Evolutionary conservation across 2,113 vertebrate genomes (phyloP).

Genomic region (Menidia beryllina): DNA sequence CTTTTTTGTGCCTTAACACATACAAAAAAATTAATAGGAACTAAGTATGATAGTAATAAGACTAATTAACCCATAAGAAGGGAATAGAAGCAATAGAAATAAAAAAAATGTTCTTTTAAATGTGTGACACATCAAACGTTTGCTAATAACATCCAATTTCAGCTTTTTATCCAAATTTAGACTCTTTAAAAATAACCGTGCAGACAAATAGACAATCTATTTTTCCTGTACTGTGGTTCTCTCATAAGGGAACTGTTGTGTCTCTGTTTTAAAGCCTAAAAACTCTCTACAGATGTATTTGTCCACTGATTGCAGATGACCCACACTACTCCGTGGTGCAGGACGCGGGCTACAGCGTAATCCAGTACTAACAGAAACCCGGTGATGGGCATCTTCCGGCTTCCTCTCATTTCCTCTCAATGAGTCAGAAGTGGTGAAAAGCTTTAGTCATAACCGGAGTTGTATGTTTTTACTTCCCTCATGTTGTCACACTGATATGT

Average conservation of each 20-base stretch:
- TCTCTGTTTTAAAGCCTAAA: neutral
- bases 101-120: too few species aligned
- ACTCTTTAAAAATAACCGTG: neutral
- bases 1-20: too few species aligned
- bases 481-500: too few species aligned
- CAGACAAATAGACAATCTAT: neutral
- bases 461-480: neutral
- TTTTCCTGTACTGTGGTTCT: too few species aligned
- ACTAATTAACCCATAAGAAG: too few species aligned
- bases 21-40: too few species aligned
- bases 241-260: neutral
- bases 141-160: too few species aligned
- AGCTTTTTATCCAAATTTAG: neutral
- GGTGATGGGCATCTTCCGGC: neutral
- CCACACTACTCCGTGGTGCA: conserved; percentile 65
- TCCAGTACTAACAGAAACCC: conserved; percentile 64
- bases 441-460: neutral
- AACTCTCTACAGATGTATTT: neutral
- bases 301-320: conserved; percentile 61
- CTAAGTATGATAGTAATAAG: too few species aligned
- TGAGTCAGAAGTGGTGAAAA: conserved; percentile 3
- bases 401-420: conserved; percentile 27
- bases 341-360: conserved; percentile 74
- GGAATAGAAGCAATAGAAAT: too few species aligned
- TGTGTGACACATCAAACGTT: too few species aligned